Conservation (phyloP, 2,113 vertebrate species). For the Bungarus multicinctus region DNA sequence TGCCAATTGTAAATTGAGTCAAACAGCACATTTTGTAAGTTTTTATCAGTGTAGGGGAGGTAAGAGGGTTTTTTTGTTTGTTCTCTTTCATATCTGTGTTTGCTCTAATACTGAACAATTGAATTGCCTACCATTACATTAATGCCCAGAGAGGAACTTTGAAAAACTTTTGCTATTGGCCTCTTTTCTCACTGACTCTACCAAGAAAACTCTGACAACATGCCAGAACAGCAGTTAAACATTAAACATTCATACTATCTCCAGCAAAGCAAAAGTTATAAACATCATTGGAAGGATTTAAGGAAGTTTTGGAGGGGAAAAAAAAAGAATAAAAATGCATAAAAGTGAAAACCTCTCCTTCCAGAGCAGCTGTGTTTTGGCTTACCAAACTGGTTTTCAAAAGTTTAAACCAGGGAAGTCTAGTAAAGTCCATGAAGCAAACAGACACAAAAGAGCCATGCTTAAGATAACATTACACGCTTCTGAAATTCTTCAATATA, state of each 20-base stretch:
- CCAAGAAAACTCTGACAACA: constrained; percentile 1
- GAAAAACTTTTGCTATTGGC: background rate
- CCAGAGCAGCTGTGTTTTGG: background rate
- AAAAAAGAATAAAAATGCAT: background rate
- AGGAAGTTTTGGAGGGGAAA: background rate
- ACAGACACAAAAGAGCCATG: background rate
- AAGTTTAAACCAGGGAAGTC: background rate
- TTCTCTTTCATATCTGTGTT: background rate
- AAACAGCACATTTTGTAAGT: background rate
- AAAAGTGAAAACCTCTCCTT: background rate
- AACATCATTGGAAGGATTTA: background rate
- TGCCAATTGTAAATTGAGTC: background rate
- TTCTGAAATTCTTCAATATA: background rate
- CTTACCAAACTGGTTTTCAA: constrained; percentile 1
- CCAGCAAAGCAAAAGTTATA: constrained; percentile 19
- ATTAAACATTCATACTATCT: constrained; percentile 20
- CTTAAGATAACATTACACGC: background rate
- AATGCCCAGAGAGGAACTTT: background rate
- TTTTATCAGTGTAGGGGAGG: background rate
- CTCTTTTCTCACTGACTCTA: constrained; percentile 8
- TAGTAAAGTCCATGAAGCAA: background rate
- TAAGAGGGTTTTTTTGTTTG: no score
- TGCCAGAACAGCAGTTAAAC: constrained; percentile 30
- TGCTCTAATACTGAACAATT: background rate
- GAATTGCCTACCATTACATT: constrained; percentile 13